Evolutionary conservation across 2,888 invertebrate genomes (phyloP).

Genomic region (Caenorhabditis afra): DNA sequence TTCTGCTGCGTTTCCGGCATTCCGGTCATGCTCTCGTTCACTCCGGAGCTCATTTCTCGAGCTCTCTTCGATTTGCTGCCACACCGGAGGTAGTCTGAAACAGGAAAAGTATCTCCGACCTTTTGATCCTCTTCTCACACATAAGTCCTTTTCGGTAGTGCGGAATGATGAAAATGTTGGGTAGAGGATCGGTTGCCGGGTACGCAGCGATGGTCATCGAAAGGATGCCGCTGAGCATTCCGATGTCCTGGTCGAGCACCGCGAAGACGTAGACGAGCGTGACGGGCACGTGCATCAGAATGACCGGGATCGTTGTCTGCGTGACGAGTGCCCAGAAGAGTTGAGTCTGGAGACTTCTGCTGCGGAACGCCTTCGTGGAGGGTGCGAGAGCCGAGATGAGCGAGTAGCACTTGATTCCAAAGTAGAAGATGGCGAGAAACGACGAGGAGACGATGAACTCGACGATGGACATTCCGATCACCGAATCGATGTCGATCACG

Average conservation of each 20-base stretch:
- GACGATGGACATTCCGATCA: constrained; percentile 20
- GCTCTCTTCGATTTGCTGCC: neutral
- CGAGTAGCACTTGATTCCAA: constrained; percentile 38
- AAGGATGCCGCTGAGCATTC: constrained; percentile 30
- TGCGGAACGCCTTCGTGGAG: constrained; percentile 13
- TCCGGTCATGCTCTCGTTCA: neutral
- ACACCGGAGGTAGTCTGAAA: constrained; percentile 20
- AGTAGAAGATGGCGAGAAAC: constrained; percentile 29
- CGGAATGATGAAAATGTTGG: constrained; percentile 32
- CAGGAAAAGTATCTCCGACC: neutral
- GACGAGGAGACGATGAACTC: constrained; percentile 31
- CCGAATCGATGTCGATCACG: constrained; percentile 20
- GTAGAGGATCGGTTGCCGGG: constrained; percentile 41
- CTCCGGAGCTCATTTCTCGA: neutral
- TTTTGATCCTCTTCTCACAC: neutral
- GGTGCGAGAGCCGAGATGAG: constrained; percentile 23
- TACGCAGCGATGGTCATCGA: constrained; percentile 34
- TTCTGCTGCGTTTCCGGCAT: neutral
- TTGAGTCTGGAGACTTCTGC: constrained; percentile 32
- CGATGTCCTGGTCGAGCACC: constrained; percentile 30
- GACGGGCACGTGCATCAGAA: constrained; percentile 40
- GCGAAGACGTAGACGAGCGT: constrained; percentile 19
- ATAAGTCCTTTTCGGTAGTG: constrained; percentile 27
- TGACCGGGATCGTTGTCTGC: constrained; percentile 39
- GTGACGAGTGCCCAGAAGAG: constrained; percentile 44